Evolutionary conservation across 2,888 invertebrate genomes (phyloP), one percentile per base, ranked within the genome.

Genomic region (Cheilosia urbana): DNA sequence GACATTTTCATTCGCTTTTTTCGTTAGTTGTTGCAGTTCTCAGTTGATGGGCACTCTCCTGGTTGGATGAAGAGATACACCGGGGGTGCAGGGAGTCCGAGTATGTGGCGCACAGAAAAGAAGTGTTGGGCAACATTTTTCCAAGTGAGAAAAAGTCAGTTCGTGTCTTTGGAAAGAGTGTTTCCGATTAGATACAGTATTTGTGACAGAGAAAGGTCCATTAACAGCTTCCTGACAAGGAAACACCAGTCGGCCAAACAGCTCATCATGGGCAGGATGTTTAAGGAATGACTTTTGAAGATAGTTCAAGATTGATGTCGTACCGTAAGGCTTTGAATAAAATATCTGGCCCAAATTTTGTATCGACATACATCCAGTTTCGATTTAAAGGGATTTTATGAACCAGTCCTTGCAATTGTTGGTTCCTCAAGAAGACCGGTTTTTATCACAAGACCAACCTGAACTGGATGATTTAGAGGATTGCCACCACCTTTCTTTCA

Each of bases 101-200:
- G 62, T 34, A 37, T 51, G 55, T 57, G n/a, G 40, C 40, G 34
- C 40, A 27, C 30, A 51, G 68, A 6, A 27, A 27, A 6, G 27
- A 83, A 37, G 83, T 82, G 82, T 82, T 62, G 49, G 40, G 13
- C 53, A 57, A 79, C 83, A 83, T 79, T 51, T 63, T 63, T 79
- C 21, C 55, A 65, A 83, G 78, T 83, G 83, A 83, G 73, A 79
- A 69, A 83, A 73, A 73, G 40, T 63, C 55, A 57, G 66, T 83
- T 82, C 40, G 19, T 30, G 13, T 30, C 21, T 40, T 34, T 53
- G 53, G 21, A 19, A n/a, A 6, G 55, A 49, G 11, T 19, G 24
- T 57, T 40, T 55, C 30, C 0, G 27, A 47, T 1, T 3, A 11
- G 9, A 0, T 0, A 71, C 78, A 78, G 78, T 78, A 5, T 45